Base-by-base conservation (phyloP, 2,113 vertebrate genomes). In the Pogonocichla stellata region DNA sequence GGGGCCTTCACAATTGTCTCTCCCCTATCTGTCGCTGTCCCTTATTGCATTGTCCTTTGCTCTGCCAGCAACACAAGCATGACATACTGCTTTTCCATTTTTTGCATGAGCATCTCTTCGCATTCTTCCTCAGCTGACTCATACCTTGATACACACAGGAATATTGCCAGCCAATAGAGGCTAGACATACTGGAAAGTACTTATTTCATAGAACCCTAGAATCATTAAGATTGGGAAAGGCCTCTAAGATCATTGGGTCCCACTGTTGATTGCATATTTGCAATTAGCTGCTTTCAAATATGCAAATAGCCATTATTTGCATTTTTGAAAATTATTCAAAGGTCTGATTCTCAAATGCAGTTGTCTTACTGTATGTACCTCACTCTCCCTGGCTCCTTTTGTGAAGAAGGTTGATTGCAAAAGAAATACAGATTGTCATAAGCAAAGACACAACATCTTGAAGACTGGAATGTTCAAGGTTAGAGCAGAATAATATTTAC, bases 111-210 rank as follows among this genome's bases (percentile, higher is more conserved):
- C 56, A 66, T 95, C 64, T 90, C 80, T 71, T 94, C 5, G 28
- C 79, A 24, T 91, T 90, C 85, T 77, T 93, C 75, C 38, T 94
- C 67, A 43, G 56, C 67, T 96, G 88, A 96, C 88, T 97, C 86
- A 86, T 90, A 80, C 64, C 56, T 90, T 64, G 82, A 90, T 80
- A 53, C 60, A 34, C 40, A 22, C 2, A 42, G 79, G 82, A 92
- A 67, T 90, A 70, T 14, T 88, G 80, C 74, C 82, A 92, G 75
- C 75, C 40, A 48, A 2, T 64, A 67, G 88, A 67, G 56, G 36
- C 71, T 60, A 88, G 48, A 24, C 51, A 17, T 80, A 80, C 43
- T 94, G 72, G 57, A 80, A 91, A 64, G 31, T 58, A 40, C 56
- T 83, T 73, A 62, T 34, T 86, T 83, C 42, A 6, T 50, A 42